phyloP scores from a whole-genome alignment of 1,140 invertebrate species.

The Eubasilissa regina region DNA sequence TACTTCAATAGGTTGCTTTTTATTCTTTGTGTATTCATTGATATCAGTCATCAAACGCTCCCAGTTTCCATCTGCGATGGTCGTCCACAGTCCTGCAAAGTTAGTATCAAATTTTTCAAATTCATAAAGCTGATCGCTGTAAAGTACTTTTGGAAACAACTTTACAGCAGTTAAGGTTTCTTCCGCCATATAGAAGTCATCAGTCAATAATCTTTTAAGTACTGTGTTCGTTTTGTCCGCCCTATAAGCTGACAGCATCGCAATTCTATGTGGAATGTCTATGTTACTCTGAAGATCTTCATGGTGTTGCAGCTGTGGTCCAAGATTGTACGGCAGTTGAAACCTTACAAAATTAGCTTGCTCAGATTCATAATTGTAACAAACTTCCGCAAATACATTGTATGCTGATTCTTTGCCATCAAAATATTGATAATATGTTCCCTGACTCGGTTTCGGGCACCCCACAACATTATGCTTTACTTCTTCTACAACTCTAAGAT shows the following conservation, averaged over 20 bases:
- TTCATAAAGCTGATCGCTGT: slow-evolving; percentile 51
- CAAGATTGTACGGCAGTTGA: slow-evolving; percentile 27
- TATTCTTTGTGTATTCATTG: slow-evolving; percentile 30
- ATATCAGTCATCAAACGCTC: slow-evolving; percentile 46
- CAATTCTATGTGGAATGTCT: slow-evolving; percentile 50
- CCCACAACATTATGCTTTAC: slow-evolving; percentile 43
- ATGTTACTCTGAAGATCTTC: slow-evolving; percentile 28
- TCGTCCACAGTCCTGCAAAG: slow-evolving; percentile 48
- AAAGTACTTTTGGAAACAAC: slow-evolving; percentile 46
- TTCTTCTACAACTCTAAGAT: slow-evolving; percentile 51
- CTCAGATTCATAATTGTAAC: slow-evolving; percentile 48
- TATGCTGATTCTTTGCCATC: slow-evolving; percentile 28
- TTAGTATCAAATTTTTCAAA: slow-evolving; percentile 54
- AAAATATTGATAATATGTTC: slow-evolving; percentile 49
- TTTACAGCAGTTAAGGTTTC: slow-evolving; percentile 36
- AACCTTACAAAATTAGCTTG: slow-evolving; percentile 44
- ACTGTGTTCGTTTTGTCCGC: slow-evolving; percentile 23
- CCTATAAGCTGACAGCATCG: slow-evolving; percentile 45
- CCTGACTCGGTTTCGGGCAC: slow-evolving; percentile 30
- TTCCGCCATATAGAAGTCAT: slow-evolving; percentile 35
- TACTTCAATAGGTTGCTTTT: slow-evolving; percentile 44
- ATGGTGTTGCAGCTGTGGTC: slow-evolving; percentile 12
- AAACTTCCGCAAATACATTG: slow-evolving; percentile 51
- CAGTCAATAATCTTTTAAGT: slow-evolving; percentile 43
- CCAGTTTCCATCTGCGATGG: slow-evolving; percentile 53